A percentile compares a stretch with the other conserved stretches of the same genome.
Evolutionary conservation across 2,113 vertebrate genomes (phyloP).

Genomic region (Mixornis gularis): DNA sequence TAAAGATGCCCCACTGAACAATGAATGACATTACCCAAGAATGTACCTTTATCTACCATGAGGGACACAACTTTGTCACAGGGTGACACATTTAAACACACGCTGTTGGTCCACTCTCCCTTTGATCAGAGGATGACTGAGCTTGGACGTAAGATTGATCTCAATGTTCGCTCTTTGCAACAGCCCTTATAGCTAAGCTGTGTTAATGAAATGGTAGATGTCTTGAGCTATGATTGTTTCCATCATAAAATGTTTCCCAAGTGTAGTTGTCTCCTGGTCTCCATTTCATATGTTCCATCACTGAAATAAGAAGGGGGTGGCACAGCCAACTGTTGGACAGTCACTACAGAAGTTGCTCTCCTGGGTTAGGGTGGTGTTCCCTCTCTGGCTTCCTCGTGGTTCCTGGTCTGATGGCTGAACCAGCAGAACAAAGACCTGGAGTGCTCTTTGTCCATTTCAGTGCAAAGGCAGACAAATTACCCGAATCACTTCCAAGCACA

Average conservation of each 20-base stretch:
- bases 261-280: background rate
- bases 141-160: background rate
- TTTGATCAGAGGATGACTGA: background rate
- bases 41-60: background rate
- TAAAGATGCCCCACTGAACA: background rate
- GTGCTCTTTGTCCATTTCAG: background rate
- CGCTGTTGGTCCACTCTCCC: background rate
- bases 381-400: background rate
- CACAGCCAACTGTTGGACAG: background rate
- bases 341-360: background rate
- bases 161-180: background rate
- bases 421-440: background rate
- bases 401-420: background rate
- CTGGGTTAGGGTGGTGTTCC: background rate
- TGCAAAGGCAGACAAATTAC: background rate
- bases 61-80: background rate
- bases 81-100: background rate
- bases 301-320: background rate
- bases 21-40: background rate
- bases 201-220: background rate
- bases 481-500: background rate
- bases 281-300: background rate
- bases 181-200: background rate
- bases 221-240: background rate
- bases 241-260: background rate